Conservation (phyloP, 1,140 invertebrate genomes). For the Mya arenaria region DNA sequence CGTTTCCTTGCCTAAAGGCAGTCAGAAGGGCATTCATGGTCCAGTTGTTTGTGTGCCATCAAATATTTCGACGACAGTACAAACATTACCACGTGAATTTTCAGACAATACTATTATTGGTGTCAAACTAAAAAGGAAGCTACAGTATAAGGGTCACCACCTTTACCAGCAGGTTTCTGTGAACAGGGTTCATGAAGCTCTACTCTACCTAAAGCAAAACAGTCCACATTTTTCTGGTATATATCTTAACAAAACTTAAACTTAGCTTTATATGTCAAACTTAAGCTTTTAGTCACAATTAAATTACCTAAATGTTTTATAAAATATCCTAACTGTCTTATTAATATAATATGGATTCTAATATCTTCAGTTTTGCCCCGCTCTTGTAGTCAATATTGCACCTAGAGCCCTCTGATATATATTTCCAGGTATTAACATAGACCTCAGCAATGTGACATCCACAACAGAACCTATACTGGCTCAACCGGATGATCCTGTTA, state of each 20-base stretch:
- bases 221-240: background rate
- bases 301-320: too few relatives aligned
- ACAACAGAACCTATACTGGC: slow-evolving; percentile 7
- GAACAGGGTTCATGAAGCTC: background rate
- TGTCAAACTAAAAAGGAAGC: background rate
- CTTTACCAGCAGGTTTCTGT: background rate
- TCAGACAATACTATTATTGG: background rate
- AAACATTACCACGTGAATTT: background rate
- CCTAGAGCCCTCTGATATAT: too few relatives aligned
- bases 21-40: background rate
- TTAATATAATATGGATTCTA: too few relatives aligned
- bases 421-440: background rate
- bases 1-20: background rate
- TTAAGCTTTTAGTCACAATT: too few relatives aligned
- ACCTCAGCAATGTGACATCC: background rate
- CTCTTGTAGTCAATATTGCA: too few relatives aligned
- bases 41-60: background rate
- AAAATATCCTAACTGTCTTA: too few relatives aligned
- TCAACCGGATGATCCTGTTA: background rate
- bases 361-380: too few relatives aligned
- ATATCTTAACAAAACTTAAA: too few relatives aligned
- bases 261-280: too few relatives aligned
- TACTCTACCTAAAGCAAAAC: background rate
- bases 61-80: background rate
- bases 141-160: background rate